A percentile compares a stretch with the other conserved stretches of the same genome.
phyloP scores from a whole-genome alignment of 37 sponge, comb jelly and placozoan species.

The Spongilla lacustris region DNA sequence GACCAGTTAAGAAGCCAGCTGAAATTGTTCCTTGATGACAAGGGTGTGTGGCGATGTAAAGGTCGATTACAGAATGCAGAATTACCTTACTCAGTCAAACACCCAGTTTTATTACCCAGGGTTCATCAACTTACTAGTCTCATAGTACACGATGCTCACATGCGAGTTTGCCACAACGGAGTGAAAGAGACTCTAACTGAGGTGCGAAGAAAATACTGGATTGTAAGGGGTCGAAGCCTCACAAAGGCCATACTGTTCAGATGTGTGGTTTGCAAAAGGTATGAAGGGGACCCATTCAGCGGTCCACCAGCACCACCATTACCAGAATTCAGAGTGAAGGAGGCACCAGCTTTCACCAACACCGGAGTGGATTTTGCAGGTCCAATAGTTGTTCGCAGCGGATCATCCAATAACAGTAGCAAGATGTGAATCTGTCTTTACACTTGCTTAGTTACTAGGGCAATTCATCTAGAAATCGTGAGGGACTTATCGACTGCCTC shows the following conservation, averaged over 20 bases:
- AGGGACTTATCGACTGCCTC: not conserved
- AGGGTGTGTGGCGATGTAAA: conserved; percentile 21
- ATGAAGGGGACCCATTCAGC: not conserved
- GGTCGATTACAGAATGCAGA: conserved; percentile 20
- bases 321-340: not conserved
- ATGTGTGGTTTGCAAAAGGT: conserved; percentile 3
- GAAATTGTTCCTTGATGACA: not conserved
- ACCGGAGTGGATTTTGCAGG: conserved; percentile 2
- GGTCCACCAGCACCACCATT: conserved; percentile 21
- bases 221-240: not conserved
- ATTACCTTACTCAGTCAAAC: not conserved
- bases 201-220: conserved; percentile 16
- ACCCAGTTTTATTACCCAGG: conserved; percentile 4
- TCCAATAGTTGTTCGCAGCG: not conserved
- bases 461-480: conserved; percentile 27
- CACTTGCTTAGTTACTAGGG: conserved; percentile 7
- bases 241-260: not conserved
- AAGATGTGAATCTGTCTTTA: conserved; percentile 13
- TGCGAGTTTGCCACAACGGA: not conserved
- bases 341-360: not conserved
- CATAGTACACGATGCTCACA: not conserved
- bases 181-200: conserved; percentile 7
- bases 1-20: not conserved
- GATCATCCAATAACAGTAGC: not conserved
- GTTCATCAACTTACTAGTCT: not conserved